Evolutionary conservation across 23 tunicate genomes (phyloP).

Genomic region (Trididemnum nubilum): DNA sequence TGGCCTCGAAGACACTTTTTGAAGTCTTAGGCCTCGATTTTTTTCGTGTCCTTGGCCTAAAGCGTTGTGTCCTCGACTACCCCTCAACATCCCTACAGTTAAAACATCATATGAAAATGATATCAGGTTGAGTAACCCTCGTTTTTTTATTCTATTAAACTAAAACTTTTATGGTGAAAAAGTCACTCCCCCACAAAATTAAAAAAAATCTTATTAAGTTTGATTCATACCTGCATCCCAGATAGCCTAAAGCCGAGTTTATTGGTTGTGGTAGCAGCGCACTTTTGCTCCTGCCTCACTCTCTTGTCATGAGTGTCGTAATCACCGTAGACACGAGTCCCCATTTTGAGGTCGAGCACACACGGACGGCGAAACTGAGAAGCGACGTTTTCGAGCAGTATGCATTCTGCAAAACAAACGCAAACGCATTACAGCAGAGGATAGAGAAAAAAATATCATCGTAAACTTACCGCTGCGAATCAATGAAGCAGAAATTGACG

Average conservation of each 20-base stretch:
- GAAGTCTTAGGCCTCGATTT: too few species aligned
- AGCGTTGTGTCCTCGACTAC: too few species aligned
- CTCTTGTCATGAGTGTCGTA: conserved; percentile 77
- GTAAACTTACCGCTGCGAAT: too few species aligned
- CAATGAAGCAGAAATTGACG: too few species aligned
- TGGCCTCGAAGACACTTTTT: too few species aligned
- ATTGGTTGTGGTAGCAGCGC: conserved; percentile 78
- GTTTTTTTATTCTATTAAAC: too few species aligned
- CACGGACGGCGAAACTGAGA: conserved; percentile 78
- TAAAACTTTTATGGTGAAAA: too few species aligned
- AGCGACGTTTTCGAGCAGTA: conserved; percentile 91
- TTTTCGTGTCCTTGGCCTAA: too few species aligned
- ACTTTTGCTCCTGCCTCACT: conserved; percentile 66
- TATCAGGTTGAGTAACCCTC: too few species aligned
- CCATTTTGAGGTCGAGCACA: conserved; percentile 94
- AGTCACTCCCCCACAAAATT: too few species aligned
- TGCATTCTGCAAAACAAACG: conserved; percentile 65
- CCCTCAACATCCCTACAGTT: too few species aligned
- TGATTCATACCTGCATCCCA: conserved; percentile 86
- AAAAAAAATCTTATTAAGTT: neutral
- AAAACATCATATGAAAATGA: too few species aligned
- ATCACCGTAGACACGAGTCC: conserved; percentile 90
- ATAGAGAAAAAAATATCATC: neutral
- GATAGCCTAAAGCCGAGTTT: conserved; percentile 78
- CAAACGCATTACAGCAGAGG: neutral